Conservation (phyloP, 2,888 invertebrate species). For the Hymenopus coronatus region DNA sequence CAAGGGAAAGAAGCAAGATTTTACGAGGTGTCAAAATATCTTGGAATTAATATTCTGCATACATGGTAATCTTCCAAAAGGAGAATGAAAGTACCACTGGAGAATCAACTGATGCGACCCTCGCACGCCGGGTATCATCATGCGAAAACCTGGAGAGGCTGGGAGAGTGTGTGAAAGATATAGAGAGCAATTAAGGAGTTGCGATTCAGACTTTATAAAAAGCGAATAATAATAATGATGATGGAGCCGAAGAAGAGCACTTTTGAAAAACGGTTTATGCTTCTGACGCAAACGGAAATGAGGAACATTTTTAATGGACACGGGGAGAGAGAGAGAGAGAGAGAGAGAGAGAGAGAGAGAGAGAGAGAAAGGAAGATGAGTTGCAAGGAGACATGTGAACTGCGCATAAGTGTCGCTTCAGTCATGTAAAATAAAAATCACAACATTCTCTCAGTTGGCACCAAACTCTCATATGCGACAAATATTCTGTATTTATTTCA, state of each 20-base stretch:
- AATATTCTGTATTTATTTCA: neutral
- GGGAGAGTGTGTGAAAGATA: neutral
- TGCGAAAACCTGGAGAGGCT: neutral
- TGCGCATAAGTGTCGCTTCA: neutral
- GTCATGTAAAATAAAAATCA: neutral
- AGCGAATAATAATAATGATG: neutral
- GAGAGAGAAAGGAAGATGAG: neutral
- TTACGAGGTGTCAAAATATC: neutral
- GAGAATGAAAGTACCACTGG: neutral
- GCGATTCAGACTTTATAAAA: neutral
- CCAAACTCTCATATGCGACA: neutral
- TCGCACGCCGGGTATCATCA: neutral
- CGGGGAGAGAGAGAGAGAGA: slow-evolving; percentile 4
- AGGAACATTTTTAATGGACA: slow-evolving; percentile 20
- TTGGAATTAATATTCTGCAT: neutral
- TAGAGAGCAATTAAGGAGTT: neutral
- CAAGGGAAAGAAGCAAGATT: neutral
- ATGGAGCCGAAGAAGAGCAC: neutral
- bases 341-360: neutral
- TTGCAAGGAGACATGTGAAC: slow-evolving; percentile 9
- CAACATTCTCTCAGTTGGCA: neutral
- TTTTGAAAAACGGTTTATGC: neutral
- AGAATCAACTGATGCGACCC: neutral
- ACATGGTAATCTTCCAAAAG: neutral
- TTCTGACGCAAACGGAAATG: slow-evolving; percentile 23